Evolutionary conservation across 1,140 invertebrate genomes (phyloP).

Genomic region (Drepana arcuata): DNA sequence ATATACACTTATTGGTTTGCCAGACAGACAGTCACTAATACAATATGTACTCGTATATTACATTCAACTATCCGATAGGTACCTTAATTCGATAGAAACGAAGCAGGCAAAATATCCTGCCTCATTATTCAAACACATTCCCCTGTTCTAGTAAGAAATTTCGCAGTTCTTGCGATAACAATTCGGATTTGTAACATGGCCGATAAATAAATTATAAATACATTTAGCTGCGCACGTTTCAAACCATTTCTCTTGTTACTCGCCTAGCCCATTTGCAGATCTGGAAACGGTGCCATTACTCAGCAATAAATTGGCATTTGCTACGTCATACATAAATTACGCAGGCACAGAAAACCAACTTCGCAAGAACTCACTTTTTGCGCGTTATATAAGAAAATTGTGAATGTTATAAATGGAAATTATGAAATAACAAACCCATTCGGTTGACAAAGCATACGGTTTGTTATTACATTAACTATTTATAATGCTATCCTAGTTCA

Average conservation of each 20-base stretch:
- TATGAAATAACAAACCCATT: no score
- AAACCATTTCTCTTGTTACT: conserved; percentile 65
- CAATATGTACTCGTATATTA: background rate
- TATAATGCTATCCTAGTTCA: no score
- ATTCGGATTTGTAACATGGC: conserved; percentile 50
- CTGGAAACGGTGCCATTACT: conserved; percentile 69
- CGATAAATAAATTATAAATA: conserved; percentile 68
- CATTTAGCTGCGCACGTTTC: conserved; percentile 56
- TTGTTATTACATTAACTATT: conserved; percentile 13
- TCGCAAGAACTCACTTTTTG: conserved; percentile 60
- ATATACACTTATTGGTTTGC: no score
- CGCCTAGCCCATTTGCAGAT: conserved; percentile 68
- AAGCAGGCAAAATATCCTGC: background rate
- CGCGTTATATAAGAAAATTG: no score
- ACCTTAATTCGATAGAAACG: background rate
- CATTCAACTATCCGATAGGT: background rate
- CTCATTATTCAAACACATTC: conserved; percentile 21
- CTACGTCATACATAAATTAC: conserved; percentile 70
- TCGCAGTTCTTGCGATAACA: conserved; percentile 43
- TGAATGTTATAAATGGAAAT: no score
- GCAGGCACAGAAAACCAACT: conserved; percentile 58
- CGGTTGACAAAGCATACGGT: no score
- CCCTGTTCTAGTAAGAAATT: conserved; percentile 5
- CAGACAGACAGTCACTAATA: no score
- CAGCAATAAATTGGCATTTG: conserved; percentile 72